These are phyloP conservation scores for Sphinx pinastri DNA, from an alignment of 2,888 invertebrate genomes.

Conservation along the genomic window DNA sequence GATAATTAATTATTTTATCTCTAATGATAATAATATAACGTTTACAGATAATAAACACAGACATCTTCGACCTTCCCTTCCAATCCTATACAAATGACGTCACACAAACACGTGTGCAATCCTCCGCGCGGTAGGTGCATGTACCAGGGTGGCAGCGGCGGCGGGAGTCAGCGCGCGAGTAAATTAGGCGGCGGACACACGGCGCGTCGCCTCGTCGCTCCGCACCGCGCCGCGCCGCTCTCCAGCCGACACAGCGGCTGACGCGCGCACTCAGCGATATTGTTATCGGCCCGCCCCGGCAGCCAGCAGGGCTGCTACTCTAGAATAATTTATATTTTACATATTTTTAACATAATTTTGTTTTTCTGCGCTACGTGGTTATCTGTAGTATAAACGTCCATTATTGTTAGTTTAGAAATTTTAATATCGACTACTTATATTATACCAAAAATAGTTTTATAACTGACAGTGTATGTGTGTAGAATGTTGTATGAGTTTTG, in stretches of 20 bases:
- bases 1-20: no score
- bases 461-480: no score
- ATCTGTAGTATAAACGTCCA: no score
- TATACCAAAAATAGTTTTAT: no score
- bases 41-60: background rate
- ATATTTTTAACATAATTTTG: background rate
- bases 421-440: no score
- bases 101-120: background rate
- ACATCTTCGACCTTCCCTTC: background rate
- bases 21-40: no score
- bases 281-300: conserved; percentile 78
- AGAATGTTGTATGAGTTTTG: no score
- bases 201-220: conserved; percentile 40
- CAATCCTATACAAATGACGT: background rate
- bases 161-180: conserved; percentile 47
- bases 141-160: conserved; percentile 54
- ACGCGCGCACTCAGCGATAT: conserved; percentile 79
- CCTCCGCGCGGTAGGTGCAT: conserved; percentile 29
- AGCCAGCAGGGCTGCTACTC: conserved; percentile 55
- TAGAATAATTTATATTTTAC: conserved; percentile 13
- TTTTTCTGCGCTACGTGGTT: no score
- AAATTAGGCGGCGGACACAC: conserved; percentile 64
- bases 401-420: no score
- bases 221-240: conserved; percentile 56
- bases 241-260: conserved; percentile 47